Conservation (phyloP, 2,797 vertebrate species). For the Darevskia mixta region DNA sequence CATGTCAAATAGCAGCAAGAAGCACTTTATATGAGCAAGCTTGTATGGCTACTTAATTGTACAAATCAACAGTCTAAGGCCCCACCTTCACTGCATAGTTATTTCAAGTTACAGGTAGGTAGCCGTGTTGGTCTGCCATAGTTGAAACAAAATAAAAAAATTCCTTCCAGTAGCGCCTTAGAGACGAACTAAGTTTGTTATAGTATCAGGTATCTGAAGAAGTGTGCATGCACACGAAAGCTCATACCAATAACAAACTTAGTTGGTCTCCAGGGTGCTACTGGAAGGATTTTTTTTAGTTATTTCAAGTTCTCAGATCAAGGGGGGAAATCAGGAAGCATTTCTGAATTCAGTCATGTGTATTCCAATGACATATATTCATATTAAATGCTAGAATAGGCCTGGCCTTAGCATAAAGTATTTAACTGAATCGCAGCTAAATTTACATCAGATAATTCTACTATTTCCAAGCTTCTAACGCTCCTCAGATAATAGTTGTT, state of each 20-base stretch:
- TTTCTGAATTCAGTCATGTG: constrained; percentile 3
- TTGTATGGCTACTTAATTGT: constrained; percentile 28
- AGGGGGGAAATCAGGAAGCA: background rate
- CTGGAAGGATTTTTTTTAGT: too few species aligned
- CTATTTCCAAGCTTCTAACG: background rate
- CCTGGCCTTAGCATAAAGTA: background rate
- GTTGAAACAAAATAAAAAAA: too few species aligned
- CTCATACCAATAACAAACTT: too few species aligned
- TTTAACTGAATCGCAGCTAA: background rate
- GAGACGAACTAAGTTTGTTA: too few species aligned
- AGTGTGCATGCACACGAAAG: too few species aligned
- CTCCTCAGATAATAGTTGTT: background rate
- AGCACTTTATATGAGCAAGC: background rate
- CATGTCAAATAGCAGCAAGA: background rate
- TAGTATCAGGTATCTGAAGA: too few species aligned
- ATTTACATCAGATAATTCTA: background rate
- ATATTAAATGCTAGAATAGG: constrained; percentile 21
- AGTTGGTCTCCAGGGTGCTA: too few species aligned
- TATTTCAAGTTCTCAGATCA: background rate
- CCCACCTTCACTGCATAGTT: constrained; percentile 1
- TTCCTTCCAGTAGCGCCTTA: too few species aligned
- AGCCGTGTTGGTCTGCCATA: too few species aligned
- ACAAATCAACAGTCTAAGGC: background rate
- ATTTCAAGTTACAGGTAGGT: background rate
- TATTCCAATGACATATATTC: constrained; percentile 1